Base-by-base conservation (phyloP, 1,140 invertebrate species). In the Drosophila tani region DNA sequence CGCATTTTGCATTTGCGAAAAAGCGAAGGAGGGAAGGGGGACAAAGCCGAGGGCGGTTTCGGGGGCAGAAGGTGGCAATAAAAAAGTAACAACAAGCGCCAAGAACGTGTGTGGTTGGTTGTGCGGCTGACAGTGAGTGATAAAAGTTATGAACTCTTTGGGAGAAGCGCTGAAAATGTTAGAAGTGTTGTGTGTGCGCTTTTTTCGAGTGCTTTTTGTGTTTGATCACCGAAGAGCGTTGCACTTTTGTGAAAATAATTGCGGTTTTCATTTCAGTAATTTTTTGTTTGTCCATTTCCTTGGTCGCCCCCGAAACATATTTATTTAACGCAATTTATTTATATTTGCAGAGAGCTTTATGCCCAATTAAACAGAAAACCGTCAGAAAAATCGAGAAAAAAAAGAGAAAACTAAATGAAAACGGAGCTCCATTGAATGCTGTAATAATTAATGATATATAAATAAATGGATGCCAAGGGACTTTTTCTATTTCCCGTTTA, bases 91-190 rank as follows among this genome's bases (percentile, higher is more conserved):
- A 63, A 73, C 58, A 65, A 70, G 67, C 51, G 53, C 27, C 35
- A 40, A 29, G 67, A 35, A 38, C 38, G 38, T 27, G 32, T 50
- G 24, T 73, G 8, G 27, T 29, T 78, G 74, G 58, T 59, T 50
- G 69, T 68, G 76, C 17, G 41, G 15, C 50, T 79, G 80, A 88
- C 80, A 88, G 84, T 88, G 85, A 84, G 81, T 88, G 81, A 90
- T 81, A 90, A 78, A 76, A 88, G 78, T 90, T 90, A 88, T 88
- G 84, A 73, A 75, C 78, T 81, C 85, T 90, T 75, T 64, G 55
- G 68, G 68, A 59, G 63, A 73, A 68, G 41, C 64, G 55, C 19
- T 66, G 62, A 66, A 74, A 76, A 66, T 83, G 77, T 75, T 78
- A 78, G 53, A 77, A 67, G 60, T 56, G 75, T 53, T 70, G 32